Base-by-base conservation (phyloP, 2,113 vertebrate genomes). In the Laticauda colubrina region DNA sequence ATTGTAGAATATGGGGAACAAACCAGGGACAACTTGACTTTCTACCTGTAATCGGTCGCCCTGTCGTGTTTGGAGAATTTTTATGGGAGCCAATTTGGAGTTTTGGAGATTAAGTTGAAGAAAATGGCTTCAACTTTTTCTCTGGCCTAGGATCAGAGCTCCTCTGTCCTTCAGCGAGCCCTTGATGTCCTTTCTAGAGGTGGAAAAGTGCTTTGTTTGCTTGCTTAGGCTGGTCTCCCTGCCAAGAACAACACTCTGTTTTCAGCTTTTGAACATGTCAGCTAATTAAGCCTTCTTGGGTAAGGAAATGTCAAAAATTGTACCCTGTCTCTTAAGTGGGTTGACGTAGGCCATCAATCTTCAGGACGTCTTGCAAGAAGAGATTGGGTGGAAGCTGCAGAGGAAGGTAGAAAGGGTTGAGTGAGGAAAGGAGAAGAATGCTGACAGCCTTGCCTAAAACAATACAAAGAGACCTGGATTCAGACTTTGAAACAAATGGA, bases 1-100 rank as follows among this genome's bases (percentile, higher is more conserved):
- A 51, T 51, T 91, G 1, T 21, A 89, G 39, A 96, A 94, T 85
- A 88, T 23, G 90, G 93, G 91, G 8, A 69, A 34, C 48, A 90
- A 93, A 69, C 51, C 88, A n/a, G 2, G 15, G 26, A 48, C 54
- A 88, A 55, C 85, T 48, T 43, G 85, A 89, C 43, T 10, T 90
- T 87, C 85, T 39, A 91, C 45, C 26, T 88, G 93, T 88, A 45
- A 64, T n/a, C 90, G 43, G 21, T 21, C 56, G 69, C 6, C 20
- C 8, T 54, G 64, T 56, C 45, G 4, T 59, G 53, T 23, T 48
- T 88, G n/a, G 12, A 51, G 21, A 34, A 56, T n/a, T 45, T 75
- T 89, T 89, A 14, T 14, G 11, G n/a, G 87, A 81, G 54, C 14
- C 8, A n/a, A 48, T 39, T 69, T 89, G 51, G 48, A 64, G 61